Percentiles rank a stretch among this genome's conserved stretches.
Evolutionary conservation across 2,113 vertebrate genomes (phyloP).

Genomic region (Dicaeum eximium): DNA sequence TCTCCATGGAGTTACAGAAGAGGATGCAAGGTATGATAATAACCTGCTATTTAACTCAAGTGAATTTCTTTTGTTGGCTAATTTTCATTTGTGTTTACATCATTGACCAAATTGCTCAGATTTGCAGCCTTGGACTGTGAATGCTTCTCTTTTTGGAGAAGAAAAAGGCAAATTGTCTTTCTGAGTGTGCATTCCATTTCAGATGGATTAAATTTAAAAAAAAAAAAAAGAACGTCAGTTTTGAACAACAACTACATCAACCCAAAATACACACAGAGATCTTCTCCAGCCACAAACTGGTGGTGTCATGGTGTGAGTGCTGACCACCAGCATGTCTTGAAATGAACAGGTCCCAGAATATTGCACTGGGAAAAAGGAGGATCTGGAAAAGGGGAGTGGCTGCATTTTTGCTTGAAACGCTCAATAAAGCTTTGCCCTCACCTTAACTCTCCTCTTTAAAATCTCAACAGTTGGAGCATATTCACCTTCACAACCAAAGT

Average conservation of each 20-base stretch:
- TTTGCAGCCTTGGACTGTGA: neutral
- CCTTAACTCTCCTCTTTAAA: neutral
- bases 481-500: neutral
- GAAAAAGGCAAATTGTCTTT: neutral
- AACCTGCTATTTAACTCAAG: neutral
- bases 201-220: neutral
- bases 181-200: neutral
- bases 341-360: neutral
- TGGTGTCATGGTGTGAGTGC: neutral
- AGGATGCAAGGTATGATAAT: constrained; percentile 20
- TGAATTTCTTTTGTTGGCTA: constrained; percentile 19
- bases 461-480: neutral
- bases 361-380: neutral
- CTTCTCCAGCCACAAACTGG: neutral
- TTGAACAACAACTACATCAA: neutral
- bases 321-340: neutral
- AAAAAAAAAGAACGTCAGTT: neutral
- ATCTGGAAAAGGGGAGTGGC: neutral
- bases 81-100: constrained; percentile 30
- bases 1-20: neutral
- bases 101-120: neutral
- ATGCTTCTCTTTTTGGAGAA: neutral
- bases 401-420: neutral
- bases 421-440: neutral
- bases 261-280: neutral